phyloP scores from a whole-genome alignment of 2,797 vertebrate species.

The Yasuhikotakia modesta region DNA sequence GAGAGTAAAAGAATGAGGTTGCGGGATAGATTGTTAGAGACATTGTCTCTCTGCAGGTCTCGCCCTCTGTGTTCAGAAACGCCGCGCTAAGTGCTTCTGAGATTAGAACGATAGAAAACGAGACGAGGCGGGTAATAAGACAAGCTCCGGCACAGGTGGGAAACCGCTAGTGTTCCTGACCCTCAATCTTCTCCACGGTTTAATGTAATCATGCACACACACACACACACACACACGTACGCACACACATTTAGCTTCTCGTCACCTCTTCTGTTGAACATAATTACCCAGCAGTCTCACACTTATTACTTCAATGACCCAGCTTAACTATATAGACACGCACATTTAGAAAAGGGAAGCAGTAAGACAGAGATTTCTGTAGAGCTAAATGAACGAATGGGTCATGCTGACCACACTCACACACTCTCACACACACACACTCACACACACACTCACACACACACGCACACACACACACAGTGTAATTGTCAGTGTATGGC shows the following conservation, averaged over 20 bases:
- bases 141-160: slow-evolving; percentile 40
- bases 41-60: slow-evolving; percentile 36
- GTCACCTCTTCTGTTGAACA: slow-evolving; percentile 39
- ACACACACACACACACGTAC: slow-evolving; percentile 37
- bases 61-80: slow-evolving; percentile 45
- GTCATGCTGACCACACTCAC: slow-evolving; percentile 2
- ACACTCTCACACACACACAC: no score
- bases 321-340: slow-evolving; percentile 26
- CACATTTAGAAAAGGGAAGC: slow-evolving; percentile 20
- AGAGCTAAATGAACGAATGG: slow-evolving; percentile 23
- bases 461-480: neutral
- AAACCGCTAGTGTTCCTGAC: slow-evolving; percentile 45
- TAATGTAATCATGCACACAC: slow-evolving; percentile 54
- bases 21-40: slow-evolving; percentile 34
- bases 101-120: slow-evolving; percentile 42
- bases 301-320: slow-evolving; percentile 36
- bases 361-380: neutral
- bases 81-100: slow-evolving; percentile 41
- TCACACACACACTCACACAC: no score
- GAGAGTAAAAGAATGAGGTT: slow-evolving; percentile 4
- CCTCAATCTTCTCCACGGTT: slow-evolving; percentile 49
- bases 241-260: slow-evolving; percentile 43
- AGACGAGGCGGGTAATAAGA: slow-evolving; percentile 49
- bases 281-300: slow-evolving; percentile 43
- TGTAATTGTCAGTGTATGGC: slow-evolving; percentile 7